Conservation (phyloP, 2,888 invertebrate species). For the Drosophila robusta region DNA sequence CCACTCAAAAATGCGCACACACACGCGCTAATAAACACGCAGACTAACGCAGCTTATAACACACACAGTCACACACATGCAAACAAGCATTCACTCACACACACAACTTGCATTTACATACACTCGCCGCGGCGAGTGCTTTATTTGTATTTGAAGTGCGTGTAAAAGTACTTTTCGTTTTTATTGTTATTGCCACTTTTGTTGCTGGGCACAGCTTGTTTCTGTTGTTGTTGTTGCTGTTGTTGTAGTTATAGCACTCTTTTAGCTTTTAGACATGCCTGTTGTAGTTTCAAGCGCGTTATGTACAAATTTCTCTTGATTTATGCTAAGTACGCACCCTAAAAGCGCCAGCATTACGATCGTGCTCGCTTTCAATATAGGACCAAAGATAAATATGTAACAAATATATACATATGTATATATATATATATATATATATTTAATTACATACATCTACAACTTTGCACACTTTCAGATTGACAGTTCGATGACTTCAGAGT, state of each 20-base stretch:
- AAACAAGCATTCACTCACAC: slow-evolving; percentile 6
- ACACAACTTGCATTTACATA: slow-evolving; percentile 15
- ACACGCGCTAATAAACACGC: slow-evolving; percentile 55
- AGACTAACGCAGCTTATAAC: slow-evolving; percentile 17
- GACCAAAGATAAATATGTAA: slow-evolving; percentile 16
- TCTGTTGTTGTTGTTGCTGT: slow-evolving; percentile 15
- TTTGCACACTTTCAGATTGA: neutral
- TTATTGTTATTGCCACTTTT: slow-evolving; percentile 62
- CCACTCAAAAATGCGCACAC: slow-evolving; percentile 61
- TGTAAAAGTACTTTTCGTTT: slow-evolving; percentile 66
- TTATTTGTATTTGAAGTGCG: slow-evolving; percentile 74
- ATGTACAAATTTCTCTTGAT: slow-evolving; percentile 39
- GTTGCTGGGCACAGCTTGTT: slow-evolving; percentile 31
- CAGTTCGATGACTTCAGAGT: too few relatives aligned
- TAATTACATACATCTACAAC: neutral
- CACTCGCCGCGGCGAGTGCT: slow-evolving; percentile 24
- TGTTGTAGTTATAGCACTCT: slow-evolving; percentile 36
- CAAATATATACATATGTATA: neutral
- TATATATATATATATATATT: too few relatives aligned
- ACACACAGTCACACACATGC: slow-evolving; percentile 15
- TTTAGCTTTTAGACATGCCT: slow-evolving; percentile 25
- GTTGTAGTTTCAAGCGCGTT: slow-evolving; percentile 47
- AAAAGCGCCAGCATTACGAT: slow-evolving; percentile 10
- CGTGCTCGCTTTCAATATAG: slow-evolving; percentile 8
- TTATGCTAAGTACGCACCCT: slow-evolving; percentile 43